phyloP scores from a whole-genome alignment of 2,888 invertebrate species.

The Meloe dianella region DNA sequence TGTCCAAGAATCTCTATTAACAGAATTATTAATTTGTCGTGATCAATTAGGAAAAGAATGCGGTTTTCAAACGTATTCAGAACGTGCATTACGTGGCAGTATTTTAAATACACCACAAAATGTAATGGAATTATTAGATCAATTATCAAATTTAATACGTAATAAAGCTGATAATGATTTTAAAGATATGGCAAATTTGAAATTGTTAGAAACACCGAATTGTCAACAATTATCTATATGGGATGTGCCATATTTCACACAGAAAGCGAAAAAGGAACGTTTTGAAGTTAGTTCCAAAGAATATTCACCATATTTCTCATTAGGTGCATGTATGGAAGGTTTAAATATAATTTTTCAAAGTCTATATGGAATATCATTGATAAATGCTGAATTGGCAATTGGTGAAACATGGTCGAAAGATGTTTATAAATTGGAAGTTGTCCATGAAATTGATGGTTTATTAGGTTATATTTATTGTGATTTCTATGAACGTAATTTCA shows the following conservation, averaged over 20 bases:
- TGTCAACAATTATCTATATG: constrained; percentile 66
- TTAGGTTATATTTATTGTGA: constrained; percentile 97
- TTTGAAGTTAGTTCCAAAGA: constrained; percentile 74
- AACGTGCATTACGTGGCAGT: constrained; percentile 88
- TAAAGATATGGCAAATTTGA: constrained; percentile 76
- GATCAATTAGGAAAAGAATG: constrained; percentile 84
- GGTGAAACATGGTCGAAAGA: constrained; percentile 77
- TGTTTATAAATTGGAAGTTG: constrained; percentile 91
- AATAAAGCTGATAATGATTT: constrained; percentile 78
- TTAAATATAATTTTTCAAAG: constrained; percentile 85
- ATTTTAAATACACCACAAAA: constrained; percentile 82
- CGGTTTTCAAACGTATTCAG: constrained; percentile 88
- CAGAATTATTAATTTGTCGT: constrained; percentile 74
- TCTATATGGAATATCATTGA: constrained; percentile 81
- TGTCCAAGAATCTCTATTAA: constrained; percentile 77
- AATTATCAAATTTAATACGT: constrained; percentile 73
- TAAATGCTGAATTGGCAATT: constrained; percentile 72
- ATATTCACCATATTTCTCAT: constrained; percentile 84
- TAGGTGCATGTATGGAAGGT: constrained; percentile 97
- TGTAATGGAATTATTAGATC: constrained; percentile 80
- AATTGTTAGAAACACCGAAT: constrained; percentile 58
- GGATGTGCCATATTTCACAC: constrained; percentile 88
- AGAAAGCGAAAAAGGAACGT: constrained; percentile 74
- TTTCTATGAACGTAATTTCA: constrained; percentile 88
- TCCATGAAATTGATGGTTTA: constrained; percentile 78